Evolutionary conservation across 2,888 invertebrate genomes (phyloP), one percentile per base, ranked within the genome.

Genomic region (Leptinotarsa juncta): DNA sequence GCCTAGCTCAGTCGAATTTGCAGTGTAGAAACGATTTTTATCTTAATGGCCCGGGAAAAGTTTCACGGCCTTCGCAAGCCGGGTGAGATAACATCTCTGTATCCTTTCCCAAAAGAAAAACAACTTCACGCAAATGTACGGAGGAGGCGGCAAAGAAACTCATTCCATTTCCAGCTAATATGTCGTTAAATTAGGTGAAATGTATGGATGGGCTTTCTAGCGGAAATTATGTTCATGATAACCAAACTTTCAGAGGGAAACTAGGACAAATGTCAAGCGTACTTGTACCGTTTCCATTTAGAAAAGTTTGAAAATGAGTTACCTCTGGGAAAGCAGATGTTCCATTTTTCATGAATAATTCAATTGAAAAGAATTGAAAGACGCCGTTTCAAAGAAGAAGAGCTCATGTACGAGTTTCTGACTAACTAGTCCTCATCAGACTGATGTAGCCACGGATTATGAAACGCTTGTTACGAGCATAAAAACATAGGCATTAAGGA

Each of bases 1-100:
- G 79, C 83, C 82, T 72, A 62, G 69, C 60, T 51, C 79, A 72
- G 81, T 81, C 83, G 81, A 84, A 83, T 83, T 83, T 80, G 81
- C 82, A 81, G 81, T 80, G 74, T 80, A 80, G 80, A 82, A 79
- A 81, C 72, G 83, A 85, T 85, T 81, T 83, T 71, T 84, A 85
- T 85, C 84, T 84, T 83, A 84, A 84, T 84, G 83, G 83, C 79
- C 78, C 80, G 81, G 82, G 82, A 83, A 83, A 84, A 83, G 82
- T 84, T 83, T 80, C 77, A 73, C 81, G 82, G 81, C 83, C 83
- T 81, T 80, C 82, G 82, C 81, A 79, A 78, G 80, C 77, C 78
- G 80, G 74, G 78, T 67, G 70, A 79, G 84, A 84, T 84, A 83
- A 78, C 81, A 83, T 83, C 83, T 81, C 49, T 79, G 80, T 79